phyloP scores from a whole-genome alignment of 2,797 vertebrate species.

The Peromyscus aztecus region DNA sequence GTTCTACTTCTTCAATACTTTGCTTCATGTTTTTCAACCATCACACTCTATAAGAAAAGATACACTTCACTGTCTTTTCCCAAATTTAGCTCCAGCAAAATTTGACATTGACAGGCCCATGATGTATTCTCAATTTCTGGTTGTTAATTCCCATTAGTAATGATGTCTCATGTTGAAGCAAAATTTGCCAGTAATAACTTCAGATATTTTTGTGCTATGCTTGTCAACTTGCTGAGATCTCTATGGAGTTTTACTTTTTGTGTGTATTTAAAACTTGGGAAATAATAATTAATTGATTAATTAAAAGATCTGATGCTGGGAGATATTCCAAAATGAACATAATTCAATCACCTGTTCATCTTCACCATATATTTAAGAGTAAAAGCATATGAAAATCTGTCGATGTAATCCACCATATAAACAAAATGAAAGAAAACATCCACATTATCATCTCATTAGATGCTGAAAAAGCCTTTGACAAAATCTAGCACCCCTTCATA shows the following conservation, averaged over 20 bases:
- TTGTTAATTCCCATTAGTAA: background rate
- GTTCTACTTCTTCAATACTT: background rate
- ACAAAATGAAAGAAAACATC: background rate
- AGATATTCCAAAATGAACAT: background rate
- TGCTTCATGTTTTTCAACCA: background rate
- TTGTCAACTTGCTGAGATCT: background rate
- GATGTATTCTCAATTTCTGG: background rate
- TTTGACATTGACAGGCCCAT: background rate
- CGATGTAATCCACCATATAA: background rate
- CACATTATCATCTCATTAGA: background rate
- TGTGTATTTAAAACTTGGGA: background rate
- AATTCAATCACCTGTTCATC: fast-evolving
- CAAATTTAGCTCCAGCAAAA: background rate
- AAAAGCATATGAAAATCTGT: background rate
- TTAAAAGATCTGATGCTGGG: background rate
- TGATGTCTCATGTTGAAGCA: background rate
- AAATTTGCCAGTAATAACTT: background rate
- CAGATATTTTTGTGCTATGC: background rate
- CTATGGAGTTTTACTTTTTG: background rate
- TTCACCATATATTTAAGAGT: background rate
- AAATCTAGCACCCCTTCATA: background rate
- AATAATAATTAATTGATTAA: background rate
- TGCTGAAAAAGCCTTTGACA: background rate
- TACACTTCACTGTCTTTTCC: background rate
- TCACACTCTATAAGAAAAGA: background rate